Evolutionary conservation across 2,113 vertebrate species (phyloP).

Genomic region (Euleptes europaea): DNA sequence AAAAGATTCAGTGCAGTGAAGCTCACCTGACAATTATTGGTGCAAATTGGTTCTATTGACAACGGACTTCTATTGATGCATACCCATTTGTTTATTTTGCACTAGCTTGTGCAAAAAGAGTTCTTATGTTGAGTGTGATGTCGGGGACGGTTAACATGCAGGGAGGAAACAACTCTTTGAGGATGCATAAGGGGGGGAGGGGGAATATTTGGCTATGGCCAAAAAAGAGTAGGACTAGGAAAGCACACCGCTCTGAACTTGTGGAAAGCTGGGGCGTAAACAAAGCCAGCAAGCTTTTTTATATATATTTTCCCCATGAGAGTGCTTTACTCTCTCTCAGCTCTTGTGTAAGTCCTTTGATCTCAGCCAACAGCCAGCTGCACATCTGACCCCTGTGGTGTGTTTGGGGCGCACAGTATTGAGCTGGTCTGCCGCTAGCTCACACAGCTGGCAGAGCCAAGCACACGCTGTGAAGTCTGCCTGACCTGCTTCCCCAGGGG

Average conservation of each 20-base stretch:
- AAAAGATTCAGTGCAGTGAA: not conserved
- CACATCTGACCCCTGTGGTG: not conserved
- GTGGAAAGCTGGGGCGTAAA: not conserved
- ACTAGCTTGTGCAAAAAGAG: not conserved
- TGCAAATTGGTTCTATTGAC: not conserved
- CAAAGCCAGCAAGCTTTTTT: not conserved
- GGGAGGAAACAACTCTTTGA: not conserved
- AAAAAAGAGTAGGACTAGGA: not conserved
- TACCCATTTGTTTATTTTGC: not conserved
- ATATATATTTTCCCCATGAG: not conserved
- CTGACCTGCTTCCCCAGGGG: not conserved
- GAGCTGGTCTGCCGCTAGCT: not conserved
- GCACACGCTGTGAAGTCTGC: not conserved
- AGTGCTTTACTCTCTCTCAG: not conserved
- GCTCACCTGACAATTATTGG: conserved; percentile 12
- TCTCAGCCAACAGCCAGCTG: not conserved
- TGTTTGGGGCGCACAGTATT: not conserved
- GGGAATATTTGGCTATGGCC: not conserved
- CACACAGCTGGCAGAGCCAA: too few species aligned
- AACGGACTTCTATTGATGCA: fast-evolving
- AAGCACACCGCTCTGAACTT: not conserved
- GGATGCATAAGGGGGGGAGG: not conserved
- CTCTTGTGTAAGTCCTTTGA: not conserved
- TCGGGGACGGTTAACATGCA: fast-evolving
- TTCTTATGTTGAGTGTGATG: not conserved